Percentiles rank a stretch among this genome's conserved stretches.
phyloP scores from a whole-genome alignment of 1,140 invertebrate species.

The Aphelenchoides besseyi region DNA sequence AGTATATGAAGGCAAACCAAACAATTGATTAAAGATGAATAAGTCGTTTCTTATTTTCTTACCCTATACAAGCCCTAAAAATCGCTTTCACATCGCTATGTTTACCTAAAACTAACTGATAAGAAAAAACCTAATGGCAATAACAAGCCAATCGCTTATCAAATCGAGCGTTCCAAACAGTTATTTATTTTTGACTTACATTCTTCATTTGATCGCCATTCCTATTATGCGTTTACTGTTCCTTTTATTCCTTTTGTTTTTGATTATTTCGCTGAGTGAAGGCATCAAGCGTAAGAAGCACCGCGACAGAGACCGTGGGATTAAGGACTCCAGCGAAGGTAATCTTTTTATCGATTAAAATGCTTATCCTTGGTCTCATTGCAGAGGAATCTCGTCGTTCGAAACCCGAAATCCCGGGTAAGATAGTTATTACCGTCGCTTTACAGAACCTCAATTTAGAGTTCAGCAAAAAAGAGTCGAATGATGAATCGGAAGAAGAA shows the following conservation, averaged over 20 bases:
- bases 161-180: neutral
- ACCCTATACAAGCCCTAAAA: too few relatives aligned
- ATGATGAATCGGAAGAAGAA: slow-evolving; percentile 14
- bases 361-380: too few relatives aligned
- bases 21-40: too few relatives aligned
- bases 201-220: neutral
- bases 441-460: too few relatives aligned
- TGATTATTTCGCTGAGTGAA: neutral
- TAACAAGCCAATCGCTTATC: neutral
- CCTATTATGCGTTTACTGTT: neutral
- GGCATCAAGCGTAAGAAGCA: neutral
- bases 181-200: neutral
- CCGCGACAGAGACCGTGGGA: neutral
- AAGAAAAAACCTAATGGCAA: too few relatives aligned
- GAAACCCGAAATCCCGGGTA: neutral
- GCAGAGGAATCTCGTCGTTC: neutral
- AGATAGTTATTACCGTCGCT: too few relatives aligned
- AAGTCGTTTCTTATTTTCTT: too few relatives aligned
- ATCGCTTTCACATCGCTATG: too few relatives aligned
- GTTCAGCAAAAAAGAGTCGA: neutral
- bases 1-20: too few relatives aligned
- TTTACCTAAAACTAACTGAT: too few relatives aligned
- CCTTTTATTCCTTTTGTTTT: neutral
- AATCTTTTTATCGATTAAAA: neutral
- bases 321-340: neutral